Base-by-base conservation (phyloP, 2,113 vertebrate genomes). In the Paralichthys olivaceus region DNA sequence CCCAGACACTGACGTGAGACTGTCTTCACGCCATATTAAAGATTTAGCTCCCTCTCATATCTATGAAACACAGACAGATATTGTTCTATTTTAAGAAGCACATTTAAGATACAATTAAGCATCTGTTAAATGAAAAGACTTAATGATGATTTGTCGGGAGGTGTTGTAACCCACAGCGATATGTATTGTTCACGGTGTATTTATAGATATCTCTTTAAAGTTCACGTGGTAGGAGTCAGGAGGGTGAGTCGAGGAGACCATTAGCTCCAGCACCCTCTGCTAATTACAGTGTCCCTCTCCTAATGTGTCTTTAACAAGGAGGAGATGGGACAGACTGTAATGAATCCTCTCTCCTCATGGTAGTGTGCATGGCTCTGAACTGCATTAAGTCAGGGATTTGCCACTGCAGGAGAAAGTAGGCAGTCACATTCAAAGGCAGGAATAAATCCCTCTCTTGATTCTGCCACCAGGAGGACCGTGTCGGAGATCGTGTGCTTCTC, bases 401-500 rank as follows among this genome's bases (percentile, higher is more conserved):
- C 57, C 26, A 20, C 28, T 70, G 51, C 60, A 32, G 63, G 51
- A 83, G 47, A 20, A 25, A 80, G 65, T 40, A 72, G 58, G 53
- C 53, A 73, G 56, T 64, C 57, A 61, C 69, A 80, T 77, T 87
- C 22, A 69, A 77, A 86, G 25, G 4, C 61, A 55, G 59, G 54
- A 75, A 68, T 81, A 83, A 84, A 77, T 67, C 55, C 17, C 29
- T 59, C 12, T 43, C 45, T 72, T 60, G 65, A 6, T 89, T 29
- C 65, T 64, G 59, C 0, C 29, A 22, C 0, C 91, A 98, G 97
- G 94, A 82, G 97, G 70, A 96, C 95, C 37, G 91, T 89, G 89
- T 95, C 94, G 0, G 96, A 98, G 91, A 97, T 98, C 0, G 89
- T 98, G 23, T 98, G 97, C 7, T 94, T 96, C 75, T 95, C 96